Percentiles rank a stretch among this genome's conserved stretches.
phyloP scores from a whole-genome alignment of 2,888 invertebrate species.

The Odontocolon sp. region DNA sequence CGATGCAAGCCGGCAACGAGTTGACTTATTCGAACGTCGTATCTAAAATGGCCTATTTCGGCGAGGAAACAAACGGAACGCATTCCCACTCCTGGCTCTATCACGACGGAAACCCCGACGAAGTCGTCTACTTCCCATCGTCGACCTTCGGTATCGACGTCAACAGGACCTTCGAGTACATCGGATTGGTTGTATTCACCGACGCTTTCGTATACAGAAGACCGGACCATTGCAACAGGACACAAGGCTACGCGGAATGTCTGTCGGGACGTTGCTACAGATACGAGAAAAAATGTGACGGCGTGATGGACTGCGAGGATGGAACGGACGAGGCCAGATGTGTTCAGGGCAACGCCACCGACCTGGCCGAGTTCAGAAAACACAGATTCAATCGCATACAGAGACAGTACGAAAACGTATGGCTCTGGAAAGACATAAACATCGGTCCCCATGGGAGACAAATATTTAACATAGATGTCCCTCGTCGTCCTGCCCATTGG shows the following conservation, averaged over 20 bases:
- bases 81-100: conserved; percentile 92
- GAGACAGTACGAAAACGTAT: conserved; percentile 96
- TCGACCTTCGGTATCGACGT: conserved; percentile 96
- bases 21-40: conserved; percentile 93
- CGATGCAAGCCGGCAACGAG: conserved; percentile 96
- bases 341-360: conserved; percentile 85
- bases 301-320: conserved; percentile 89
- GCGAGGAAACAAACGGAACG: conserved; percentile 93
- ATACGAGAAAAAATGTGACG: conserved; percentile 89
- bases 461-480: conserved; percentile 93
- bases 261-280: conserved; percentile 91
- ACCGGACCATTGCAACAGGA: conserved; percentile 86
- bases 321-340: conserved; percentile 93
- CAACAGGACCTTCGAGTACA: conserved; percentile 95
- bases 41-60: conserved; percentile 93
- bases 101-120: conserved; percentile 92
- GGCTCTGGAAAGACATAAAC: conserved; percentile 97
- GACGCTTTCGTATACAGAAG: conserved; percentile 91
- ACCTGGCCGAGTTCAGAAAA: conserved; percentile 89
- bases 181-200: conserved; percentile 94
- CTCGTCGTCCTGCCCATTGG: conserved; percentile 93
- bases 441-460: conserved; percentile 95
- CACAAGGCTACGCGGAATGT: conserved; percentile 90
- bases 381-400: conserved; percentile 93
- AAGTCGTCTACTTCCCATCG: conserved; percentile 92